Percentiles rank a stretch among this genome's conserved stretches.
Evolutionary conservation across 2,888 invertebrate species (phyloP).

Genomic region (Caenorhabditis becei): DNA sequence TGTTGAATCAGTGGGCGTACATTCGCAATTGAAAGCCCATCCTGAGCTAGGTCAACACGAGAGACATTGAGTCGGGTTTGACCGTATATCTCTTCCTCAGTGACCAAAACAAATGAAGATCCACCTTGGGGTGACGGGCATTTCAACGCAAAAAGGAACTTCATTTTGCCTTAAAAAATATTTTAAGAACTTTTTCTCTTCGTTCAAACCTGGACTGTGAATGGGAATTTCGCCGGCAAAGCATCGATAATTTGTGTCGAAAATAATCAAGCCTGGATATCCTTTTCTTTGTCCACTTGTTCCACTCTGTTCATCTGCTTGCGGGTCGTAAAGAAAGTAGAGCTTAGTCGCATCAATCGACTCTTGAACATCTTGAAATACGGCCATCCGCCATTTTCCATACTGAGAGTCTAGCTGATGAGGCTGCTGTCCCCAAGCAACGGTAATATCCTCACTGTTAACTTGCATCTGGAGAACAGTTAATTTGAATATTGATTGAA

Average conservation of each 20-base stretch:
- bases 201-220: slow-evolving; percentile 68
- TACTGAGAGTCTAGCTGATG: slow-evolving; percentile 77
- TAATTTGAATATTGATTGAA: neutral
- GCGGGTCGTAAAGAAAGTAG: slow-evolving; percentile 81
- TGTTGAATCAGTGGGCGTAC: slow-evolving; percentile 72
- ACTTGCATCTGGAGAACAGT: slow-evolving; percentile 73
- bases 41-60: slow-evolving; percentile 74
- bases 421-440: slow-evolving; percentile 80
- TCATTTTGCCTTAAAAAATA: slow-evolving; percentile 73
- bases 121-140: slow-evolving; percentile 75
- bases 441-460: slow-evolving; percentile 78
- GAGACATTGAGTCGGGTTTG: slow-evolving; percentile 74
- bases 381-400: slow-evolving; percentile 74
- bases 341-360: slow-evolving; percentile 75
- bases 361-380: slow-evolving; percentile 78
- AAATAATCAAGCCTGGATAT: slow-evolving; percentile 76
- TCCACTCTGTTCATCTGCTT: slow-evolving; percentile 76
- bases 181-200: neutral
- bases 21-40: slow-evolving; percentile 75
- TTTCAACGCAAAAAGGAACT: slow-evolving; percentile 78
- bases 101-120: slow-evolving; percentile 75
- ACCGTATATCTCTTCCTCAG: slow-evolving; percentile 66
- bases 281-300: slow-evolving; percentile 78
- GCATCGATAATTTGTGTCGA: slow-evolving; percentile 76
- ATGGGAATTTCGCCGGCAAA: slow-evolving; percentile 76